A percentile compares a stretch with the other conserved stretches of the same genome.
Conservation (phyloP, 2,113 vertebrate genomes). For the Nerophis ophidion region DNA sequence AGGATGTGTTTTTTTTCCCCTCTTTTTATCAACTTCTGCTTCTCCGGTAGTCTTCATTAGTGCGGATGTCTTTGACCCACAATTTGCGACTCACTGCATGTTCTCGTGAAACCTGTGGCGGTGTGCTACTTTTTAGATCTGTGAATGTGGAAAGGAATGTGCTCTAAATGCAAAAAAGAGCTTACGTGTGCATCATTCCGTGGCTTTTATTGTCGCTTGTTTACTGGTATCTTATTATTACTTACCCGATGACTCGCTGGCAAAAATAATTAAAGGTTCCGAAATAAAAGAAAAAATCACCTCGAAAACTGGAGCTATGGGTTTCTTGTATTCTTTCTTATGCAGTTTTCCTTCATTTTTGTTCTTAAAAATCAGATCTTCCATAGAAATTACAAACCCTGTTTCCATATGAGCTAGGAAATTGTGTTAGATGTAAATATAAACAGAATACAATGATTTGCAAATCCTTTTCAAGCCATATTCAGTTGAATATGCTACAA, state of each 20-base stretch:
- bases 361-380: slow-evolving; percentile 32
- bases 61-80: slow-evolving; percentile 67
- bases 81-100: slow-evolving; percentile 73
- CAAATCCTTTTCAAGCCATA: too few species aligned
- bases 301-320: slow-evolving; percentile 39
- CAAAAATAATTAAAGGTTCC: slow-evolving; percentile 34
- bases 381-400: too few species aligned
- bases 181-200: slow-evolving; percentile 51
- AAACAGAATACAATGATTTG: too few species aligned
- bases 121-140: slow-evolving; percentile 69
- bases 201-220: slow-evolving; percentile 45
- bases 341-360: slow-evolving; percentile 29
- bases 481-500: too few species aligned
- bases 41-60: slow-evolving; percentile 57
- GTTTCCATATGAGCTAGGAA: too few species aligned
- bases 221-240: slow-evolving; percentile 39
- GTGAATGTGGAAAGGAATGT: slow-evolving; percentile 69
- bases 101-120: slow-evolving; percentile 70
- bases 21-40: slow-evolving; percentile 66
- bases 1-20: slow-evolving; percentile 49
- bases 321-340: slow-evolving; percentile 41
- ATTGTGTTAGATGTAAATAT: too few species aligned
- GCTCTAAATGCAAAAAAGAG: slow-evolving; percentile 59
- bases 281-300: slow-evolving; percentile 7
- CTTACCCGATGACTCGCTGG: slow-evolving; percentile 40